phyloP scores from a whole-genome alignment of 1,140 invertebrate genomes.

The Drosophila subobscura region DNA sequence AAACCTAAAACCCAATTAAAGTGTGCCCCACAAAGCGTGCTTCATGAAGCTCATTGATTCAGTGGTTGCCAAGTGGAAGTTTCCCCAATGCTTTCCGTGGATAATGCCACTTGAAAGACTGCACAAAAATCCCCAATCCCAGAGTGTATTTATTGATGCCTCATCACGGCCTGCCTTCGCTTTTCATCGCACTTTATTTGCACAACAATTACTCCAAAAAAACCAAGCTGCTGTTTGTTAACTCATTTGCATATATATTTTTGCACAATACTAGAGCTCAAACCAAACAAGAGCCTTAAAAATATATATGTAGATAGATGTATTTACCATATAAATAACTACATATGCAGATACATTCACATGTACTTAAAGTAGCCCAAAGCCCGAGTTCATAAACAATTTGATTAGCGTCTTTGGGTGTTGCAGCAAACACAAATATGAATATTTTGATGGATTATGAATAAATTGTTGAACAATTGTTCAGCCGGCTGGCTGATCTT shows the following conservation, averaged over 20 bases:
- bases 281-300: slow-evolving; percentile 38
- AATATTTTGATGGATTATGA: slow-evolving; percentile 35
- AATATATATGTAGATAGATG: slow-evolving; percentile 20
- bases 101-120: slow-evolving; percentile 31
- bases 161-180: slow-evolving; percentile 28
- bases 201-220: slow-evolving; percentile 40
- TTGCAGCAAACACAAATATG: slow-evolving; percentile 50
- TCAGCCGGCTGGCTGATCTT: slow-evolving; percentile 1
- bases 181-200: slow-evolving; percentile 36
- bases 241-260: slow-evolving; percentile 54
- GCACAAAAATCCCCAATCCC: slow-evolving; percentile 29
- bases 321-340: slow-evolving; percentile 8
- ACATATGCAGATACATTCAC: slow-evolving; percentile 23
- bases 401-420: slow-evolving; percentile 73
- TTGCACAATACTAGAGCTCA: slow-evolving; percentile 34
- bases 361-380: slow-evolving; percentile 61
- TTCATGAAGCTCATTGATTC: slow-evolving; percentile 27
- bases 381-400: slow-evolving; percentile 67
- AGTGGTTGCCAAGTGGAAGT: slow-evolving; percentile 31
- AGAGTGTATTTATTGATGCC: slow-evolving; percentile 29
- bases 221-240: slow-evolving; percentile 26
- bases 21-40: slow-evolving; percentile 29
- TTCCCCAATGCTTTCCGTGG: slow-evolving; percentile 6
- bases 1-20: slow-evolving; percentile 39
- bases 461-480: slow-evolving; percentile 27